Conservation (phyloP, 2,797 vertebrate genomes). For the Falco novaeseelandiae region DNA sequence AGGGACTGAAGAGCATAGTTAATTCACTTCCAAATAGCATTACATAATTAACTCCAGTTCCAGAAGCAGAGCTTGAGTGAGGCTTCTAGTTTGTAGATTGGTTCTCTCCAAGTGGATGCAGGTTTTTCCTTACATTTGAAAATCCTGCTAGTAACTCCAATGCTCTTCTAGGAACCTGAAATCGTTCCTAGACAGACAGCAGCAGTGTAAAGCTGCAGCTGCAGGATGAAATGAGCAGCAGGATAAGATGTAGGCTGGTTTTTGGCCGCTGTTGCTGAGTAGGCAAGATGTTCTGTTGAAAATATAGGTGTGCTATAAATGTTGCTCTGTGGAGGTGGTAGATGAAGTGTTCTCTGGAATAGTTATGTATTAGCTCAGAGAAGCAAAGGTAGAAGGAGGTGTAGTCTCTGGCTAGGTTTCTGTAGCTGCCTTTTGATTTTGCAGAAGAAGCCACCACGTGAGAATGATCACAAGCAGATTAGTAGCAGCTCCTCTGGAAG, state of each 20-base stretch:
- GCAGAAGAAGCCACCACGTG: constrained; percentile 96
- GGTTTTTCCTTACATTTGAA: not conserved
- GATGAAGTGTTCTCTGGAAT: not conserved
- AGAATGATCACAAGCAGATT: constrained; percentile 94
- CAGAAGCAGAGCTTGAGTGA: not conserved
- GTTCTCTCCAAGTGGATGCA: not conserved
- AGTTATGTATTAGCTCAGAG: constrained; percentile 8
- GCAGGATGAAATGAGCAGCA: not conserved
- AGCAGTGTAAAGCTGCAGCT: not conserved
- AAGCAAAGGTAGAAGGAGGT: constrained; percentile 62
- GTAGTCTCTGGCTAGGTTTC: constrained; percentile 81
- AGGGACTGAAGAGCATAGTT: constrained; percentile 6
- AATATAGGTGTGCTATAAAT: constrained; percentile 9
- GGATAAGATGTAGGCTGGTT: not conserved
- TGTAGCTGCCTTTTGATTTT: constrained; percentile 98
- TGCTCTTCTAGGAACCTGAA: not conserved
- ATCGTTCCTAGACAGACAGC: not conserved
- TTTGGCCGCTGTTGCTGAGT: not conserved
- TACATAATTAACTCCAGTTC: not conserved
- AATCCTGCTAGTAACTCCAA: not conserved
- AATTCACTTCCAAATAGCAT: constrained; percentile 13
- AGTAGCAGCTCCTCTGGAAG: constrained; percentile 94
- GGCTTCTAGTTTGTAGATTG: not conserved
- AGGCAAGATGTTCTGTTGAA: not conserved
- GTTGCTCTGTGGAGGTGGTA: not conserved